Base-by-base conservation (phyloP, 2,797 vertebrate species). In the Microctenopoma lineatum region DNA sequence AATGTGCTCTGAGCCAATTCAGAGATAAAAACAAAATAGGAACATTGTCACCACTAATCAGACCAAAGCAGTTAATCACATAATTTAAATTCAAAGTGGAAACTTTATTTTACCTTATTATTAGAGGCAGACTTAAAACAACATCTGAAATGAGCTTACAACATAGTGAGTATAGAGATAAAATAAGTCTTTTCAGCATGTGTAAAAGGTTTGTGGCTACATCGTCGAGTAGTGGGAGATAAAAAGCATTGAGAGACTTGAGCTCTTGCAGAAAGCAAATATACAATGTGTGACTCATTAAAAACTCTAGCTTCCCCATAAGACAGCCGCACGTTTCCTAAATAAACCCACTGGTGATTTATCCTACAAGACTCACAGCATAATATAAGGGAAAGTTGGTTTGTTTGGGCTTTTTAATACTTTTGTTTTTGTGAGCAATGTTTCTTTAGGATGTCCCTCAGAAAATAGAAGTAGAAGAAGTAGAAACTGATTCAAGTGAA, bases 251-350 rank as follows among this genome's bases (percentile, higher is more conserved):
- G 14, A 79, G 71, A 79, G 74, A 72, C 61, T 51, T 77, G 59
- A 52, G 57, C 72, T 80, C 52, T 41, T 0, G 12, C 52, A 59
- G 53, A 80, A 75, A 90, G 84, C 74, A 73, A 50, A 13, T 58
- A 58, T 36, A 80, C 80, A 87, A 83, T 84, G 73, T 85, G 89
- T 71, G 88, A 86, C 70, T 91, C 88, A 78, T 89, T 87, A 85
- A 70, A 63, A 75, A 57, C 59, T 66, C 73, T 73, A 80, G 85
- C 68, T 70, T 48, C 62, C 66, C 54, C 53, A 46, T 77, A 73
- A 87, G 73, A 79, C 66, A n/a, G 66, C 73, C 59, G 42, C 71
- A 66, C 2, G 3, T 75, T 89, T 89, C 83, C 79, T 72, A 80
- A 75, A 83, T 75, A 80, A 88, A 73, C 56, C 69, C 36, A 18